Conservation (phyloP, 2,113 vertebrate species). For the Seriola aureovittata region DNA sequence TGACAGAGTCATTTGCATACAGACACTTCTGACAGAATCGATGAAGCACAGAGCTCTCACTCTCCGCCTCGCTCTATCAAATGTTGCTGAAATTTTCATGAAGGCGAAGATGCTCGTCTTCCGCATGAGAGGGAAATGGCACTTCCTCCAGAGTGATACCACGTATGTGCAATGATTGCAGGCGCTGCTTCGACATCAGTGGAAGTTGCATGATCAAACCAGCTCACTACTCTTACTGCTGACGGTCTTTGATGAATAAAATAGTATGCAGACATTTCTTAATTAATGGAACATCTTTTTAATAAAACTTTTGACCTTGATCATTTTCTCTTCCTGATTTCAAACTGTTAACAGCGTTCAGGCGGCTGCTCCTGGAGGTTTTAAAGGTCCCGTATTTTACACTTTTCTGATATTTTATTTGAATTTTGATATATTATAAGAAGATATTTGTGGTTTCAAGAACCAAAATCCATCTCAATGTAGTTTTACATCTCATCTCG, state of each 20-base stretch:
- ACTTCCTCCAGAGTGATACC: constrained; percentile 14
- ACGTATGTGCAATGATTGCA: constrained; percentile 53
- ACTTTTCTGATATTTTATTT: too few species aligned
- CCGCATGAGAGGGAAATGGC: constrained; percentile 41
- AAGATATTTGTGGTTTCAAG: too few species aligned
- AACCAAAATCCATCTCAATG: too few species aligned
- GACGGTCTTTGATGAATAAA: constrained; percentile 66
- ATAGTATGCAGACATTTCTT: constrained; percentile 24
- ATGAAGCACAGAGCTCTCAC: constrained; percentile 42
- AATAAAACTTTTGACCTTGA: constrained; percentile 36
- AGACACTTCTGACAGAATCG: constrained; percentile 72
- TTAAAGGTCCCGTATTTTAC: not conserved
- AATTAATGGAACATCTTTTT: constrained; percentile 41
- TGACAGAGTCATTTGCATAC: constrained; percentile 68
- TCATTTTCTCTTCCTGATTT: constrained; percentile 21
- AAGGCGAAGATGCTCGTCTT: constrained; percentile 38
- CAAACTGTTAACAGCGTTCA: constrained; percentile 14
- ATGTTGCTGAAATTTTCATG: constrained; percentile 50
- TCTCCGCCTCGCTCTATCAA: constrained; percentile 36
- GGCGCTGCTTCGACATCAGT: constrained; percentile 39
- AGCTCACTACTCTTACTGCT: not conserved
- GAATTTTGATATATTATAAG: too few species aligned
- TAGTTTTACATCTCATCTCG: too few species aligned
- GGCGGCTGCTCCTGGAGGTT: not conserved
- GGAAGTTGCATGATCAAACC: constrained; percentile 44